Base-by-base conservation (phyloP, 2,888 invertebrate genomes). In the Apeira syringaria region DNA sequence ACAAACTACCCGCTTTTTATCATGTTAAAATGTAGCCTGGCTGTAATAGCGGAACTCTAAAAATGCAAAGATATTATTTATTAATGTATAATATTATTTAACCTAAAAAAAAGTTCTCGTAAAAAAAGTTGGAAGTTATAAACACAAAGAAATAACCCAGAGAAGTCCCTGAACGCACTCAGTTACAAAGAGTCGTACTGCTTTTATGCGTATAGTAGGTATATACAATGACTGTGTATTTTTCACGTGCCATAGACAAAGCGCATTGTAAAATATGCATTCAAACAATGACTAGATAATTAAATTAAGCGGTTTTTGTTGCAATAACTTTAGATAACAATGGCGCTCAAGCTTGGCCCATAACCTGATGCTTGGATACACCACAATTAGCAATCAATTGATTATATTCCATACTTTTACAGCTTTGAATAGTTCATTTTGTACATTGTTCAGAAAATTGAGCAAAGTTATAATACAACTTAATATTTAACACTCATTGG, bases 261-360 rank as follows among this genome's bases (percentile, higher is more conserved):
- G 73, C 61, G 63, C 72, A 80, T 81, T 81, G 80, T 80, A 70
- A 34, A n/a, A n/a, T n/a, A 60, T 56, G 59, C 57, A 63, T 63
- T 69, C 64, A 64, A 64, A 70, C 72, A 81, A 78, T 74, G 64
- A 71, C 59, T 59, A 69, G 73, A 73, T 79, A 74, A 74, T 73
- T 63, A 74, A 74, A 76, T 74, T 75, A 67, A 66, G 61, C 57
- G 67, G 53, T 75, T 76, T 74, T 74, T 74, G 69, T 67, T 63
- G 59, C 24, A 39, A 39, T 24, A 27, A 24, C 11, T 36, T 32
- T 11, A 35, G 26, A 56, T 56, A 44, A 74, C 70, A 75, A 77
- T 73, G 49, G 60, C 51, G 36, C 53, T 37, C 48, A 50, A 15
- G 44, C 28, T 18, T 8, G 17, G 7, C 7, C 2, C 7, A 2